Conservation (phyloP, 2,888 invertebrate species). For the Xestia c-nigrum region DNA sequence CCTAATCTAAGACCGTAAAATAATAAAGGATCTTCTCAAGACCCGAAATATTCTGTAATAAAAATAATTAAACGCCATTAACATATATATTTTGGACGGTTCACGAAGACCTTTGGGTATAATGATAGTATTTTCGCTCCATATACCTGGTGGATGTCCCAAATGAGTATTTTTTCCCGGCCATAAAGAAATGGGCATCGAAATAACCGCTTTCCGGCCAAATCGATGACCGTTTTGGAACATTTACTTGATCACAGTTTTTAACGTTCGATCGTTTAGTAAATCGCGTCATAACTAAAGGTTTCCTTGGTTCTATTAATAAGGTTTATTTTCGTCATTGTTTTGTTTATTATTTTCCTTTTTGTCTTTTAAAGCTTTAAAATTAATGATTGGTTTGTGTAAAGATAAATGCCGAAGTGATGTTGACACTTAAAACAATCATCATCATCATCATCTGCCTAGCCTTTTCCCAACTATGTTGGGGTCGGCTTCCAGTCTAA, state of each 20-base stretch:
- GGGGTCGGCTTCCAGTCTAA: too few species aligned
- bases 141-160: slow-evolving; percentile 69
- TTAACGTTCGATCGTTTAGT: slow-evolving; percentile 77
- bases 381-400: slow-evolving; percentile 30
- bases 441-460: too few species aligned
- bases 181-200: slow-evolving; percentile 62
- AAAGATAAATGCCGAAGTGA: not conserved
- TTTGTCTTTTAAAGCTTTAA: slow-evolving; percentile 19
- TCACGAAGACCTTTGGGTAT: slow-evolving; percentile 62
- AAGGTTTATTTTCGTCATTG: slow-evolving; percentile 53
- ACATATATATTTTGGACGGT: slow-evolving; percentile 70
- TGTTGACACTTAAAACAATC: not conserved
- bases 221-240: slow-evolving; percentile 77
- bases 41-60: slow-evolving; percentile 63
- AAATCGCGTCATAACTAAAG: slow-evolving; percentile 75
- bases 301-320: slow-evolving; percentile 71
- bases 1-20: slow-evolving; percentile 55
- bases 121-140: slow-evolving; percentile 72
- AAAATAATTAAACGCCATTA: slow-evolving; percentile 73
- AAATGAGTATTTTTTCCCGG: slow-evolving; percentile 68
- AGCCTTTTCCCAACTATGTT: too few species aligned
- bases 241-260: slow-evolving; percentile 81
- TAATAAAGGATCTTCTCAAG: slow-evolving; percentile 61
- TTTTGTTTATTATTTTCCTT: slow-evolving; percentile 36
- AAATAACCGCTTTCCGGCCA: slow-evolving; percentile 79